Evolutionary conservation across 35 echinoderm and acorn worm species (phyloP), one percentile per base, ranked within the genome.

Genomic region (Chiridota heheva): DNA sequence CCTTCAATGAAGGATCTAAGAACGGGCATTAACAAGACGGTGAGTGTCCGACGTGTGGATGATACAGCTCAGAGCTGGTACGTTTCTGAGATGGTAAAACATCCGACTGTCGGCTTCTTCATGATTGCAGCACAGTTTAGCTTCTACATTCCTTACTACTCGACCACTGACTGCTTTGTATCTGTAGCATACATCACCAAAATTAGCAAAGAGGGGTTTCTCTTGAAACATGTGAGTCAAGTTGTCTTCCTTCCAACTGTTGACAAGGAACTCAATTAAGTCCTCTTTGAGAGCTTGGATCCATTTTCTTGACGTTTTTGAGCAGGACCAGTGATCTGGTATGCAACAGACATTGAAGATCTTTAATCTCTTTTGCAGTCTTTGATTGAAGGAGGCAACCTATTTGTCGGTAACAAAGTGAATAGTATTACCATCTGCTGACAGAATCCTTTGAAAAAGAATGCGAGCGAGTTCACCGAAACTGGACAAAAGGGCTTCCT

Each of bases 31-130:
- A 7, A 69, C 28, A 7, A 69, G 66, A n/a, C 66, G 39, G 38
- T 69, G 27, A 4, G 66, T 69, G 30, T 69, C 66, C 6, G 66
- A 69, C 39, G 66, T 69, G n/a, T n/a, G 38, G 38, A 69, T 69
- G 35, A 40, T 4, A 69, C 39, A 34, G 66, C 35, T 69, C 39
- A 36, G 66, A 69, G 38, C 5, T 69, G 66, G 22, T 20, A 40
- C 4, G 38, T 69, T 69, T 4, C 27, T 36, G 35, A 69, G 66
- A 69, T 69, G 66, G 28, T 36, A 69, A 40, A 6, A 69, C 48
- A 53, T 32, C 2, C 28, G 6, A 32, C 66, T 69, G 66, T 69
- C 66, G 7, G 66, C 66, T 32, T 69, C 66, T n/a, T 69, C 30
- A 40, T 69, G 38, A 69, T 69, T 32, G n/a, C 66, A 29, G n/a